Conservation (phyloP, 1,140 invertebrate species). For the Maniola jurtina region DNA sequence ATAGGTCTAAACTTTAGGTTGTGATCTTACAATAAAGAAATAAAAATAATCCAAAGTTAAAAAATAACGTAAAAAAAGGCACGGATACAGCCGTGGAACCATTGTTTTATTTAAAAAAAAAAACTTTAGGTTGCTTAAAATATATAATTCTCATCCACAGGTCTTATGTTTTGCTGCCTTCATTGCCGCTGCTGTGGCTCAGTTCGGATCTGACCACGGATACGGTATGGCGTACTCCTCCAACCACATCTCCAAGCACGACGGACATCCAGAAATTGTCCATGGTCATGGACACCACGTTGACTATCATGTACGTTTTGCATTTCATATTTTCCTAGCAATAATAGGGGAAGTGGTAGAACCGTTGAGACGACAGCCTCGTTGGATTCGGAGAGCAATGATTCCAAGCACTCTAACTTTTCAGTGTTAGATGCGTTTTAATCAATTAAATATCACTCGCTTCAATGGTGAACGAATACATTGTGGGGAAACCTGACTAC, state of each 20-base stretch:
- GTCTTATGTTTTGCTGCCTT: conserved; percentile 26
- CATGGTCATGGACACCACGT: conserved; percentile 28
- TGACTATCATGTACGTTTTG: conserved; percentile 46
- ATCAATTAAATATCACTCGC: too few species aligned
- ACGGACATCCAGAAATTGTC: conserved; percentile 34
- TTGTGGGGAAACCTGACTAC: too few species aligned
- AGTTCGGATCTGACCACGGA: conserved; percentile 21
- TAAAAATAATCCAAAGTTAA: too few species aligned
- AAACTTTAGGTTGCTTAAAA: background rate
- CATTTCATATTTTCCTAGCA: background rate
- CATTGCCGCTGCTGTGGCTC: conserved; percentile 16
- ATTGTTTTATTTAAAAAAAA: too few species aligned
- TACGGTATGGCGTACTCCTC: conserved; percentile 31
- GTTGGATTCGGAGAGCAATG: too few species aligned
- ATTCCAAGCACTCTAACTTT: too few species aligned
- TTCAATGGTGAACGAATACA: too few species aligned
- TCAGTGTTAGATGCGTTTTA: too few species aligned
- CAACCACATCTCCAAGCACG: conserved; percentile 31
- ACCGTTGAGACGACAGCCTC: background rate
- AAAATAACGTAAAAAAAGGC: too few species aligned
- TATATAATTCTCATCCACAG: conserved; percentile 10
- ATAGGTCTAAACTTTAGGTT: background rate
- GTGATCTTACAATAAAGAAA: background rate
- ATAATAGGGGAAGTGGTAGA: background rate
- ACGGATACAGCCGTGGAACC: too few species aligned